Evolutionary conservation across 2,797 vertebrate genomes (phyloP).

Genomic region (Xenops minutus): DNA sequence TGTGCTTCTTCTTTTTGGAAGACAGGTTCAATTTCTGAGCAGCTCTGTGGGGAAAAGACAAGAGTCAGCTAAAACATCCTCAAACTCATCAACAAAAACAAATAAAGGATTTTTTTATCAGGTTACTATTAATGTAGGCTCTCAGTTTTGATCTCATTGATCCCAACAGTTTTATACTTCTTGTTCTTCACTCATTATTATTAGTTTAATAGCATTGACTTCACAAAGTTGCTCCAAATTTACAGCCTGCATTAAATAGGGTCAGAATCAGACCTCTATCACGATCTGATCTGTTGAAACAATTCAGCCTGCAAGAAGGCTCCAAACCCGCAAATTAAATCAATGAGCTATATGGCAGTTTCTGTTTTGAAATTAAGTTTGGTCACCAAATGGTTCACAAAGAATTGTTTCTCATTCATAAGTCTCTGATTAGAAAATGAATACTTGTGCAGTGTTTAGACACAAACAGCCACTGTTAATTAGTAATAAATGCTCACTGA

Average conservation of each 20-base stretch:
- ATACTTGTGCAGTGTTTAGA: background rate
- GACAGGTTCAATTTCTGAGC: constrained; percentile 96
- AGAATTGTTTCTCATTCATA: background rate
- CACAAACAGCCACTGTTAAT: background rate
- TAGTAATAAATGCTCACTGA: background rate
- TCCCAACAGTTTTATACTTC: background rate
- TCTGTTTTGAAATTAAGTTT: background rate
- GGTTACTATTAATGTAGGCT: background rate
- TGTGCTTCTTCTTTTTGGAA: constrained; percentile 95
- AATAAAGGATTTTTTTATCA: background rate
- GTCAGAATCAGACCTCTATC: background rate
- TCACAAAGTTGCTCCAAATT: background rate
- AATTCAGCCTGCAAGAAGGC: background rate
- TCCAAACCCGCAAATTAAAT: background rate
- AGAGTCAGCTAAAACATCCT: background rate
- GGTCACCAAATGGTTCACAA: background rate
- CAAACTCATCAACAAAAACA: background rate
- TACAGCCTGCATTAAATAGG: background rate
- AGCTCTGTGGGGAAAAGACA: constrained; percentile 79
- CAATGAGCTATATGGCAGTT: background rate
- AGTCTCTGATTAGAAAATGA: background rate
- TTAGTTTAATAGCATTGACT: background rate
- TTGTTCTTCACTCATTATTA: background rate
- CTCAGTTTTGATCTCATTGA: background rate
- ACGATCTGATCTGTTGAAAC: background rate